Base-by-base conservation (phyloP, 2,797 vertebrate genomes). In the Crax fasciolata region DNA sequence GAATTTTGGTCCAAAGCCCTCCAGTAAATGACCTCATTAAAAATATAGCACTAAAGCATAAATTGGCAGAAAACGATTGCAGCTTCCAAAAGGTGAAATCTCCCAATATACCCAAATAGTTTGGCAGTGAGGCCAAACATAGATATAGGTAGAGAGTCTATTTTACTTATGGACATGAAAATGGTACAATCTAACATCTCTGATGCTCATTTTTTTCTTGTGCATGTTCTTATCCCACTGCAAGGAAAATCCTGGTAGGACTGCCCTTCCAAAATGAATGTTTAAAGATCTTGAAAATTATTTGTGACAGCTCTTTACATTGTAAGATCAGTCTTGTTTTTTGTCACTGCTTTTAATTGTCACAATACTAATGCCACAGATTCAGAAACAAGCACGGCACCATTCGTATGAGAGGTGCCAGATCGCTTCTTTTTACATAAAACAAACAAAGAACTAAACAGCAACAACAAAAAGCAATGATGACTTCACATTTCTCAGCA, bases 1-100 rank as follows among this genome's bases (percentile, higher is more conserved):
- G 84, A 84, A 89, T 84, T 85, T 94, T 43, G 89, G 51, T 95
- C 90, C 92, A 91, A 96, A 97, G 79, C 51, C 49, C 43, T 76
- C 9, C 11, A 27, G 52, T 90, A 90, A 92, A 94, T 90, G 72
- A 90, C 87, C 81, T 96, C 75, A 75, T 96, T 95, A 89, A 94
- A 97, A 95, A 91, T 41, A 74, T 3, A 75, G 35, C 71, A 72
- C 62, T 55, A 62, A 38, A 75, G 51, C 55, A 89, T 67, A 84
- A 89, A 86, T 74, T 84, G 79, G 38, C 67, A 91, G n/a, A 84
- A 82, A 73, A 43, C 54, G 1, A 43, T 80, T 93, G 43, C 46
- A 72, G 39, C 28, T 84, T 81, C 57, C 65, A 90, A 77, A 39
- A 63, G 55, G 63, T 61, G 67, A 71, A 89, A 63, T 90, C 46